Conservation (phyloP, 2,888 invertebrate genomes). For the Lasioglossum morio region DNA sequence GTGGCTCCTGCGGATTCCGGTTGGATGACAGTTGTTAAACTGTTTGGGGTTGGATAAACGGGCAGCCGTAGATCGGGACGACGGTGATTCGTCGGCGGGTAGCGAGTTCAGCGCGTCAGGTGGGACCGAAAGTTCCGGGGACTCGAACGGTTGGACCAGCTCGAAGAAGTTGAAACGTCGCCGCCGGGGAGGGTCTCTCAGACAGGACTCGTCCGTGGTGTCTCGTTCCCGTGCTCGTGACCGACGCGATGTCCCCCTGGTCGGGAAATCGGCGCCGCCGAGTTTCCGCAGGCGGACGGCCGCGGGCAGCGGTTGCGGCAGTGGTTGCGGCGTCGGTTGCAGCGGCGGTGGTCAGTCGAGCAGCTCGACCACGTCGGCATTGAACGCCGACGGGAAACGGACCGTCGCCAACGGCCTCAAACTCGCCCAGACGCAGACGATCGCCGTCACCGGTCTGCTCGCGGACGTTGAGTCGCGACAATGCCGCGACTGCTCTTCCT, state of each 20-base stretch:
- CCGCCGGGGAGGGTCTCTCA: constrained; percentile 63
- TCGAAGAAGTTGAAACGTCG: constrained; percentile 60
- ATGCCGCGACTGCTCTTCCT: constrained; percentile 84
- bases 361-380: constrained; percentile 50
- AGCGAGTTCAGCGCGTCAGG: constrained; percentile 77
- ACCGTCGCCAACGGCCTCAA: constrained; percentile 89
- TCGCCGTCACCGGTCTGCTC: constrained; percentile 89
- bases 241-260: constrained; percentile 35
- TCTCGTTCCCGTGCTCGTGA: constrained; percentile 47
- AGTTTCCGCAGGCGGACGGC: constrained; percentile 58
- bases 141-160: constrained; percentile 73
- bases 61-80: constrained; percentile 73
- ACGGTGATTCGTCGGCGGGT: constrained; percentile 77
- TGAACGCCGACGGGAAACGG: constrained; percentile 53
- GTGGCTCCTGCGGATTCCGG: background rate
- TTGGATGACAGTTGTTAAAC: background rate
- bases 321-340: constrained; percentile 46
- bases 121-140: constrained; percentile 61
- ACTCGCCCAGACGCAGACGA: constrained; percentile 90
- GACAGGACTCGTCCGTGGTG: constrained; percentile 45
- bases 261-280: constrained; percentile 68
- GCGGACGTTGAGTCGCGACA: constrained; percentile 86
- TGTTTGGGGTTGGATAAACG: constrained; percentile 29
- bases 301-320: constrained; percentile 7
- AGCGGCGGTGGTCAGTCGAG: constrained; percentile 52